Evolutionary conservation across 1,140 invertebrate species (phyloP), one percentile per base, ranked within the genome.

Genomic region (Drosophila kepulauana): DNA sequence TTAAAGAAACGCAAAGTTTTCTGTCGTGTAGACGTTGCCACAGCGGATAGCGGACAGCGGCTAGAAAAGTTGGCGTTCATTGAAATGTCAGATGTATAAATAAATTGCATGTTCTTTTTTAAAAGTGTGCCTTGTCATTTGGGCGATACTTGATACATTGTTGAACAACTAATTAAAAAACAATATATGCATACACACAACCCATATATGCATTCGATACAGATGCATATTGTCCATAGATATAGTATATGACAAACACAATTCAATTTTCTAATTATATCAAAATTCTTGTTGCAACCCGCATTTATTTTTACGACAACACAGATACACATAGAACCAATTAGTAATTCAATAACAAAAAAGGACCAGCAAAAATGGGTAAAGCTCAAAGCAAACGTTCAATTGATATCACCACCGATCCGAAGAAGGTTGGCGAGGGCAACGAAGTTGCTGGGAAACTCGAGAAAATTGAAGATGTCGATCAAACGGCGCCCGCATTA

Each of bases 381-480:
- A 96, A 95, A 92, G 95, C 95, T 94, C 96, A 97, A 93, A 97
- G 96, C 93, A 97, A 96, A 93, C 95, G 96, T 93, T 97, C 96
- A 79, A 96, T 97, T 89, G 96, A 97, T 91, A 97, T 97, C 93
- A 96, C 95, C 78, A 96, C 96, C 91, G 96, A 96, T 81, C 95
- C 96, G 87, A 96, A 96, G 91, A 96, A 96, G 87, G 95, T 95
- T 73, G 94, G 94, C 56, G 94, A 94, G 43, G 94, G 94, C 62
- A 95, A 95, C 48, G 95, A 95, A 64, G 95, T 95, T 72, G 95
- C 95, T 79, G 95, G 94, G 35, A 95, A 95, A 91, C 95, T 97
- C 78, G 95, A 96, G 75, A 95, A 95, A 91, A 95, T 97, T 79
- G 95, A 96, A 64, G 96, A 96, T 89, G 93, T 94, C 16, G 96